These are phyloP conservation scores for Digitonthophagus gazella DNA, from an alignment of 2,888 invertebrate species.

Conservation along the genomic window DNA sequence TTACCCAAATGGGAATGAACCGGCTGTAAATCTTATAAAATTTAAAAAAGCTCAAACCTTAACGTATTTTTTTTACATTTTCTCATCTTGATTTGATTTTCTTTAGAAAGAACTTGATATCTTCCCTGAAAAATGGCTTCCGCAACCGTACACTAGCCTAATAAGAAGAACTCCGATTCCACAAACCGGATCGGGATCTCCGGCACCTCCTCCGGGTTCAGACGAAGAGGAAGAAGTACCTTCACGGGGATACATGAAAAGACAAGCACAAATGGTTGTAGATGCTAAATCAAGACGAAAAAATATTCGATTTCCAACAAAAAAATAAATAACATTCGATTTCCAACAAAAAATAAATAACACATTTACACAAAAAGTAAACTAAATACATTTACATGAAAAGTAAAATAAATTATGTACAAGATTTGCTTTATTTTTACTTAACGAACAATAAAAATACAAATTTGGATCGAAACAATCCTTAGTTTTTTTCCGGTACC, in stretches of 20 bases:
- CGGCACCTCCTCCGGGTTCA: slow-evolving; percentile 50
- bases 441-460: slow-evolving; percentile 44
- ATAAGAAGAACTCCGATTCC: slow-evolving; percentile 46
- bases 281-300: slow-evolving; percentile 80
- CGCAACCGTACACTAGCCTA: slow-evolving; percentile 47
- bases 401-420: slow-evolving; percentile 19
- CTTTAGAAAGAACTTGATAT: slow-evolving; percentile 31
- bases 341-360: too few species aligned
- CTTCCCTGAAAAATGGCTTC: slow-evolving; percentile 45
- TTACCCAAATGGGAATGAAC: too few species aligned
- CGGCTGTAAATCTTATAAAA: too few species aligned
- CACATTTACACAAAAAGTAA: too few species aligned
- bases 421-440: slow-evolving; percentile 33
- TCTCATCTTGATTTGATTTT: background rate
- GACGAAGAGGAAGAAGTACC: slow-evolving; percentile 86
- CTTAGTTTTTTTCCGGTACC: slow-evolving; percentile 28
- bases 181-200: slow-evolving; percentile 42
- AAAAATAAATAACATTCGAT: slow-evolving; percentile 27
- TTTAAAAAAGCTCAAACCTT: too few species aligned
- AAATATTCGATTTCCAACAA: slow-evolving; percentile 57
- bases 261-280: slow-evolving; percentile 79
- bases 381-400: too few species aligned
- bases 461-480: slow-evolving; percentile 37
- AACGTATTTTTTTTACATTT: too few species aligned
- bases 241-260: slow-evolving; percentile 72